Conservation (phyloP, 2,888 invertebrate genomes). For the Melanchra persicariae region DNA sequence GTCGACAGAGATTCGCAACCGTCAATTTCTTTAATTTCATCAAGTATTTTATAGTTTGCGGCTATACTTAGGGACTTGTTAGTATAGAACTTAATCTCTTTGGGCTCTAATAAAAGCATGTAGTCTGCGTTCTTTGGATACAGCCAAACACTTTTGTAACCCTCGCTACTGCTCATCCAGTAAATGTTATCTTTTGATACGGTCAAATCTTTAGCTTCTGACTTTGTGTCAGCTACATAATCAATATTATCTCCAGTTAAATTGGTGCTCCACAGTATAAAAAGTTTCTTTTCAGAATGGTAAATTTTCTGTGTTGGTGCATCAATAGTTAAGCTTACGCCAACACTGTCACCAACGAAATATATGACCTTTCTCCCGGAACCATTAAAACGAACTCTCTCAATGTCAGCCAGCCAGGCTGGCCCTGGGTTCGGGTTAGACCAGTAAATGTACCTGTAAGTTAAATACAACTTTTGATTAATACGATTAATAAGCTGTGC, state of each 20-base stretch:
- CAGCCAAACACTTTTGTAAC: neutral
- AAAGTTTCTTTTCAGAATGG: constrained; percentile 93
- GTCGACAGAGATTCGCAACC: constrained; percentile 73
- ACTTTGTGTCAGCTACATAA: neutral
- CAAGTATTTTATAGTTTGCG: constrained; percentile 80
- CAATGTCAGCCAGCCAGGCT: too few relatives aligned
- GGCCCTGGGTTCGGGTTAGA: too few relatives aligned
- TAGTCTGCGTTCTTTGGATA: accelerated
- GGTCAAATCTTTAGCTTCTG: constrained; percentile 91
- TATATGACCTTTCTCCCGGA: constrained; percentile 83
- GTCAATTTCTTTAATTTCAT: constrained; percentile 74
- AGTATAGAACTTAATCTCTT: constrained; percentile 50
- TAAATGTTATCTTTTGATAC: constrained; percentile 93
- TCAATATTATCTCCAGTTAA: neutral
- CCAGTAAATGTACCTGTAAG: constrained; percentile 95
- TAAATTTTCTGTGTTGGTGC: constrained; percentile 92
- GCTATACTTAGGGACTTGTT: constrained; percentile 80
- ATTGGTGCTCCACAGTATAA: neutral
- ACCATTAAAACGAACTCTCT: constrained; percentile 94
- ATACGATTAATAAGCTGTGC: too few relatives aligned
- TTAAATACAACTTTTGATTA: neutral
- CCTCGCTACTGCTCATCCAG: constrained; percentile 93
- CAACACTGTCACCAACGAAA: too few relatives aligned
- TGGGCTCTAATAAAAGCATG: accelerated
- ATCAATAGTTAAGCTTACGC: constrained; percentile 93